Base-by-base conservation (phyloP, 2,888 invertebrate genomes). In the Torymus auratus region DNA sequence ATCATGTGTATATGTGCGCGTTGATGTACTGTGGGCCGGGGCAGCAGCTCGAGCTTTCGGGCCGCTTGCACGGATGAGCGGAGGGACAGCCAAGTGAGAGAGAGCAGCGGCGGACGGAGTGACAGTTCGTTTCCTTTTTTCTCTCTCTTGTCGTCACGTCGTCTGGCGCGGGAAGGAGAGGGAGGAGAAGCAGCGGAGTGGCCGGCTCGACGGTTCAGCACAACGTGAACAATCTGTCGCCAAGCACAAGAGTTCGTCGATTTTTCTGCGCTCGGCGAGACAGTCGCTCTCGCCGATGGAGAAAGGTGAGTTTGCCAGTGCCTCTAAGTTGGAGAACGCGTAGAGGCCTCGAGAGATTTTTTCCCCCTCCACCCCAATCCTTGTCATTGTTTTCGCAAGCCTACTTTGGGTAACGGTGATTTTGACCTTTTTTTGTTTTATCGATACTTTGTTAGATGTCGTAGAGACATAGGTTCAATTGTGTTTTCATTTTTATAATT, bases 301-400 rank as follows among this genome's bases (percentile, higher is more conserved):
- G 81, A 81, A 67, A 81, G 81, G 81, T 81, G 81, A 81, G 81
- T 81, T 81, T 50, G 14, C 1, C 52, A 14, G 14, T 50, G 55
- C 56, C 50, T 55, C 20, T 56, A 4, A 65, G 15, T 2, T 41
- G 17, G n/a, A 75, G 28, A 14, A 13, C 12, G n/a, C 11, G 10
- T 2, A 70, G 74, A 52, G 28, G 23, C 28, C 56, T 69, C 67
- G 68, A 72, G 68, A 73, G n/a, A 15, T 69, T 15, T 41, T 23
- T 62, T 55, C 5, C 41, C 41, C 41, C 41, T 7, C 5, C 7
- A 5, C 7, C 41, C 7, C 7, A 0, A 17, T 55, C n/a, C 14
- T 56, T 17, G 3, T 41, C 17, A 17, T 1, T 20, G 15, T 41
- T 11, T 61, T 23, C 2, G 17, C 61, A 1, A 50, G 14, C 10